phyloP scores from a whole-genome alignment of 1,140 invertebrate species.

The Coptotermes formosanus region DNA sequence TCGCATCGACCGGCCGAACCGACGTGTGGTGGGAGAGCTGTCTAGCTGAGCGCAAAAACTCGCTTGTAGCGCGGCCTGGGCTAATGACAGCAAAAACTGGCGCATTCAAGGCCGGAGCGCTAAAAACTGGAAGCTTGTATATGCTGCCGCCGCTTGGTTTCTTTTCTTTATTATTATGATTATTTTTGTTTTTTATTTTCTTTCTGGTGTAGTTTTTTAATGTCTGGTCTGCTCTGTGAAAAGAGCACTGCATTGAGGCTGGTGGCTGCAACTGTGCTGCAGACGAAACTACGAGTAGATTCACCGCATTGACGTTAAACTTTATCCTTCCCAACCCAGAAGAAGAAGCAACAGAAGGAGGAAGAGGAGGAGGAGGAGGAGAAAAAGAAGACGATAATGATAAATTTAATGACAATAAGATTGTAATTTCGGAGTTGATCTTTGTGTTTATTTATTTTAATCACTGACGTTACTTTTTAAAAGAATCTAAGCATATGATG shows the following conservation, averaged over 20 bases:
- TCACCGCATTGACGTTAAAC: too few relatives aligned
- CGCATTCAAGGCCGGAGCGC: background rate
- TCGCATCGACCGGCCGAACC: background rate
- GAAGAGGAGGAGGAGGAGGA: too few relatives aligned
- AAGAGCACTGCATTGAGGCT: background rate
- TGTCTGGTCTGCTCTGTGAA: background rate
- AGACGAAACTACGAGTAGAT: too few relatives aligned
- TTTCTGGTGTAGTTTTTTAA: background rate
- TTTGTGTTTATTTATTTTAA: too few relatives aligned
- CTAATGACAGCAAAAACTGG: background rate
- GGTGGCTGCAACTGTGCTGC: too few relatives aligned
- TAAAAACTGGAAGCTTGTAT: slow-evolving; percentile 1
- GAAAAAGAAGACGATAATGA: too few relatives aligned
- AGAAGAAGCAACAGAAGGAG: too few relatives aligned
- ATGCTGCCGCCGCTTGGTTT: background rate
- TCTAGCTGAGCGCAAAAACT: background rate
- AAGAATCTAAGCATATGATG: too few relatives aligned
- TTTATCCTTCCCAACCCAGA: too few relatives aligned
- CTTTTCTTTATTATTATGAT: slow-evolving; percentile 3
- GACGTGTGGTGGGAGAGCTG: background rate
- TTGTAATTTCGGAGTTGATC: too few relatives aligned
- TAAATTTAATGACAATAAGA: too few relatives aligned
- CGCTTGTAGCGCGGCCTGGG: background rate
- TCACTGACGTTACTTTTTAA: too few relatives aligned
- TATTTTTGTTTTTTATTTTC: background rate